Conservation (phyloP, 2,113 vertebrate genomes). For the Pedionomus torquatus region DNA sequence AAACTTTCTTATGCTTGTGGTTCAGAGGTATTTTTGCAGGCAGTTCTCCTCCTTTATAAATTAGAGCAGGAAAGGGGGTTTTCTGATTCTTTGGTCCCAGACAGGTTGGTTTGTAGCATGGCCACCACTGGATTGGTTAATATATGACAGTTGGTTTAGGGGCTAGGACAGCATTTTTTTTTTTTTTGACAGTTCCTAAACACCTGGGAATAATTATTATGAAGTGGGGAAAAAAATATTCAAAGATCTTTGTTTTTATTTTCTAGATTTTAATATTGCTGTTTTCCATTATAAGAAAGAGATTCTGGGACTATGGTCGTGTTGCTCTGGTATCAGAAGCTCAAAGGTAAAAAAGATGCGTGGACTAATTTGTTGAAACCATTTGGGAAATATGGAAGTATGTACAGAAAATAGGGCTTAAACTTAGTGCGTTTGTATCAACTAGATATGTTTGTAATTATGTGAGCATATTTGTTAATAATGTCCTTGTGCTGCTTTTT, state of each 20-base stretch:
- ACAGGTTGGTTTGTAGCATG: background rate
- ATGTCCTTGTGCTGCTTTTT: background rate
- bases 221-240: background rate
- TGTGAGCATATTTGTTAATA: background rate
- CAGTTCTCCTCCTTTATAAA: background rate
- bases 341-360: conserved; percentile 73
- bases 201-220: background rate
- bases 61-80: background rate
- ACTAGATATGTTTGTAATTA: background rate
- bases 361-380: background rate
- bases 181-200: background rate
- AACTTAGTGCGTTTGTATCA: background rate
- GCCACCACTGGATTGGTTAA: background rate
- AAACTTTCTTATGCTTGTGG: background rate
- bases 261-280: conserved; percentile 82
- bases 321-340: conserved; percentile 89
- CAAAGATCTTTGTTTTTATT: background rate
- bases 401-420: background rate
- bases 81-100: background rate
- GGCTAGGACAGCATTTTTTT: background rate
- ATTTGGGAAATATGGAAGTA: background rate
- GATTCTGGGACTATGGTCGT: conserved; percentile 92
- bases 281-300: conserved; percentile 89
- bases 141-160: background rate
- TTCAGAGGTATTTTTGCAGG: background rate